These are phyloP conservation scores for Anarhynchus alexandrinus DNA, from an alignment of 2,113 vertebrate species.

Conservation along the genomic window DNA sequence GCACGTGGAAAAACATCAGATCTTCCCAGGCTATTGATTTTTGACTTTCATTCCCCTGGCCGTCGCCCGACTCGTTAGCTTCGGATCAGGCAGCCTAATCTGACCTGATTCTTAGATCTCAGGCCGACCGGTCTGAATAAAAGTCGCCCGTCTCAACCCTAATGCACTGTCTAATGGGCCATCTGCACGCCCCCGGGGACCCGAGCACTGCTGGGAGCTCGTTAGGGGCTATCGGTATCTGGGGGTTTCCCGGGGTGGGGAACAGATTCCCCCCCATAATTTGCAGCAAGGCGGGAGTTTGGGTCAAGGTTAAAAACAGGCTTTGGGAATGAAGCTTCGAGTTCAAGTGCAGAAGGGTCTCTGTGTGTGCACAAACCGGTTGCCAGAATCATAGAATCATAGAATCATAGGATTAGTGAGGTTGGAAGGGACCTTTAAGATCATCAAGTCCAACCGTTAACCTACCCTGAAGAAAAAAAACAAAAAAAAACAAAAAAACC, in stretches of 20 bases:
- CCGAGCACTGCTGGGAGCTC: neutral
- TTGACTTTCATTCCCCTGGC: neutral
- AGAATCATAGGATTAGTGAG: no score
- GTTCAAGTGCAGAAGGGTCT: neutral
- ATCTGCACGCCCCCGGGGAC: neutral
- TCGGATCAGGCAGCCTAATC: neutral
- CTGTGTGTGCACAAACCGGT: accelerated
- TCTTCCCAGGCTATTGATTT: constrained; percentile 54
- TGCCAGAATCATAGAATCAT: no score
- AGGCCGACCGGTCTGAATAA: neutral
- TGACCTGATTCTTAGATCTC: neutral
- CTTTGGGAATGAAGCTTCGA: neutral
- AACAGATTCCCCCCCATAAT: accelerated
- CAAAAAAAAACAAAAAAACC: no score
- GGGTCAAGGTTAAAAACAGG: neutral
- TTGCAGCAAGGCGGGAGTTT: neutral
- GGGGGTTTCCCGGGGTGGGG: neutral
- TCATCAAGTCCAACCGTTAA: no score
- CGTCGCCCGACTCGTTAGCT: neutral
- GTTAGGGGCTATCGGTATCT: accelerated
- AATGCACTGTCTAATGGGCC: neutral
- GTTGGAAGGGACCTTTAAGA: no score
- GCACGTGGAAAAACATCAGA: neutral
- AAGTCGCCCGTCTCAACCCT: neutral
- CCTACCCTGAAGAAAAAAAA: no score